Evolutionary conservation across 2,888 invertebrate species (phyloP).

Genomic region (Bursaphelenchus okinawaensis): DNA sequence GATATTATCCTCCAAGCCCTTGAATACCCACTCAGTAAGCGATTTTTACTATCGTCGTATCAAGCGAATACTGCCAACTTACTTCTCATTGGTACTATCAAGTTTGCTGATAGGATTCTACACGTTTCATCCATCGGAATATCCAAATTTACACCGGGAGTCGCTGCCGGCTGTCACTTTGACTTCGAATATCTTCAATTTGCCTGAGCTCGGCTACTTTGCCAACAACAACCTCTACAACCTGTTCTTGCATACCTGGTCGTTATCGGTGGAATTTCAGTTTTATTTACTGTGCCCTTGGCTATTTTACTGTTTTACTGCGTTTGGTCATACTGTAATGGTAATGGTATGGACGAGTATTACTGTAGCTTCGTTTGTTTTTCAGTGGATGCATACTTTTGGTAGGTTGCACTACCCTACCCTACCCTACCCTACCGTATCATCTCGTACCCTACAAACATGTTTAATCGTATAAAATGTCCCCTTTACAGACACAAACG

Average conservation of each 20-base stretch:
- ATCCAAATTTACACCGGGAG: not conserved
- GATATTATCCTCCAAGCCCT: not conserved
- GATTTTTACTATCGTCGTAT: conserved; percentile 7
- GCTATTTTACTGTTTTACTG: no score
- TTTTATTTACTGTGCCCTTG: conserved; percentile 2
- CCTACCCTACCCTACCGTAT: no score
- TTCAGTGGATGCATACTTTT: no score
- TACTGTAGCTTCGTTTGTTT: no score
- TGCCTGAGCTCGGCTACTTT: not conserved
- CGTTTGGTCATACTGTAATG: no score
- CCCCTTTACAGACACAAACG: not conserved
- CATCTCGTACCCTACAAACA: no score
- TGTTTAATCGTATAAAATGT: no score
- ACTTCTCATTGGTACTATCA: not conserved
- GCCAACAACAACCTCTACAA: not conserved
- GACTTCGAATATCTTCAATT: not conserved
- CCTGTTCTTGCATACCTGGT: conserved; percentile 9
- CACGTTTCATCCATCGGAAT: not conserved
- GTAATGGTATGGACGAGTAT: no score
- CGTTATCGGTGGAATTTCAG: conserved; percentile 3
- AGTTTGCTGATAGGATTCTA: not conserved
- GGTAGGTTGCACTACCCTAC: no score
- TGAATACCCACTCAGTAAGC: not conserved
- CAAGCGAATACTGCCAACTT: conserved; percentile 4
- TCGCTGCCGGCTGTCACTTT: not conserved